Evolutionary conservation across 2,113 vertebrate genomes (phyloP), one percentile per base, ranked within the genome.

Genomic region (Hydrochoerus hydrochaeris): DNA sequence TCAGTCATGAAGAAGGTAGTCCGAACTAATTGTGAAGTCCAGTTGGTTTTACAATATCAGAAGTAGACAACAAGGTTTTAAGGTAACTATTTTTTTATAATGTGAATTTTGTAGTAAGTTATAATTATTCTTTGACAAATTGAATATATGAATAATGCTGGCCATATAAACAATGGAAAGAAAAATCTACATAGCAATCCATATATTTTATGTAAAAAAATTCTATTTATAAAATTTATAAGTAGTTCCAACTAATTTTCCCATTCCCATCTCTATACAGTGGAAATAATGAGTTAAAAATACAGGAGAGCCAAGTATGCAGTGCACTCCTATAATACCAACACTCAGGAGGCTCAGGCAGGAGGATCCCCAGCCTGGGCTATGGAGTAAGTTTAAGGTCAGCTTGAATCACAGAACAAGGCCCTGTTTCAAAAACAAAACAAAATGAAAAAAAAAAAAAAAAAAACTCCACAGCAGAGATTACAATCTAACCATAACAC

Each of bases 171-270:
- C n/a, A 87, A 20, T 6, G 54, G 65, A 82, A 85, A 94, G 14
- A 90, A 93, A 92, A 96, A 88, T 83, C 62, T 91, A 94, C 88
- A 46, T 13, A 90, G 49, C 67, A 93, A 89, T 67, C 77, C 85
- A 67, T 0, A 89, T 12, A 86, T 88, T 49, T 93, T 67, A 92
- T 10, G 0, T 46, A 88, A 93, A 81, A 57, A 97, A 77, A 71
- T 90, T 83, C 57, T 16, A 90, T 49, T 82, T 84, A 93, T 41
- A 26, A 96, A 94, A 92, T 77, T 82, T 87, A 32, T 85, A 80
- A 73, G 6, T 85, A 96, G 89, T 90, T 88, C 86, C 26, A 80
- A 44, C 86, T 62, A 86, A 85, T 75, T 95, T 91, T 94, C 71
- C 84, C 35, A 93, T 83, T 91, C 17, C 13, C 75, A 81, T 87